These are phyloP conservation scores for Apus apus DNA, from an alignment of 2,113 vertebrate genomes.

Conservation along the genomic window DNA sequence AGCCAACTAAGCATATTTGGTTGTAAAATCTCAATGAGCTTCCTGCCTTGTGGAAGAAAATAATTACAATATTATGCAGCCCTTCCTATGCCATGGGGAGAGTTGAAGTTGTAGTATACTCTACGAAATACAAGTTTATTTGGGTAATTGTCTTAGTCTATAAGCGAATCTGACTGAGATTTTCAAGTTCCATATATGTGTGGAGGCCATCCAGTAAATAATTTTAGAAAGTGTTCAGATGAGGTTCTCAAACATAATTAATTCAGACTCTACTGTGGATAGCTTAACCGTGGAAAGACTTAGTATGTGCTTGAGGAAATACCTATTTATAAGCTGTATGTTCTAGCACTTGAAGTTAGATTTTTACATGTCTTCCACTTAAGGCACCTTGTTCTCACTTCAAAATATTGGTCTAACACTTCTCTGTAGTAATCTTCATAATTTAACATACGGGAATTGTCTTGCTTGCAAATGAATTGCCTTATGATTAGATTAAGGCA, in stretches of 20 bases:
- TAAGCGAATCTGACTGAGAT: not conserved
- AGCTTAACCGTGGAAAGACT: not conserved
- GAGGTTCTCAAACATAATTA: not conserved
- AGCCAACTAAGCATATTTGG: constrained; percentile 59
- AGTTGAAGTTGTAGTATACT: constrained; percentile 6
- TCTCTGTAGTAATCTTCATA: not conserved
- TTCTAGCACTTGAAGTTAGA: constrained; percentile 24
- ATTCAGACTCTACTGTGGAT: not conserved
- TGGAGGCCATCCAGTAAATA: not conserved
- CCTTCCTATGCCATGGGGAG: constrained; percentile 44
- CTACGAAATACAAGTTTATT: constrained; percentile 10
- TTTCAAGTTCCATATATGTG: not conserved
- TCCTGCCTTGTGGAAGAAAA: constrained; percentile 61
- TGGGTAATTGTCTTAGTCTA: not conserved
- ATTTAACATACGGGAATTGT: not conserved
- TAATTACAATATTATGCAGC: constrained; percentile 26
- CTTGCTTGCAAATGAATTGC: not conserved
- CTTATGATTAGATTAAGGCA: constrained; percentile 1
- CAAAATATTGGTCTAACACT: constrained; percentile 35
- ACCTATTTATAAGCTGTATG: not conserved
- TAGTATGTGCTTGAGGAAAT: not conserved
- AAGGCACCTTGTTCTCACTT: constrained; percentile 38
- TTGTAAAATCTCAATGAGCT: constrained; percentile 59
- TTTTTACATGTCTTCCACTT: constrained; percentile 49
- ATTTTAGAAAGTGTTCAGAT: not conserved